A percentile compares a stretch with the other conserved stretches of the same genome.
phyloP scores from a whole-genome alignment of 2,113 vertebrate species.

The Spheniscus mendiculus region DNA sequence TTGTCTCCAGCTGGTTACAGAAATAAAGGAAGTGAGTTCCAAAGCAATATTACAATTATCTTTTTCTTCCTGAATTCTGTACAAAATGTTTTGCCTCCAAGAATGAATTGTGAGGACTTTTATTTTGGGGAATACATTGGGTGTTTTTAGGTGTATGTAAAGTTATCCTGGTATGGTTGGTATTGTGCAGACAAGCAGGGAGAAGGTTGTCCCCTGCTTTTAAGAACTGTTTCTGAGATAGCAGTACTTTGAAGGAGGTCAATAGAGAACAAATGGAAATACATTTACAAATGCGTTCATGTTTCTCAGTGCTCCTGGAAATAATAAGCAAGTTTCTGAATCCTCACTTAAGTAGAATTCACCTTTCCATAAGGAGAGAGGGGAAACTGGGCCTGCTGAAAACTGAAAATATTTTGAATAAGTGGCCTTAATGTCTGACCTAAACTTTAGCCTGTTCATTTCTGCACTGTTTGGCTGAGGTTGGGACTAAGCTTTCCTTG shows the following conservation, averaged over 20 bases:
- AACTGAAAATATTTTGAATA: not conserved
- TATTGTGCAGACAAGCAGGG: not conserved
- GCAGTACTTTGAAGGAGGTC: not conserved
- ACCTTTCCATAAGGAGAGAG: not conserved
- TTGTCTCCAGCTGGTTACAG: not conserved
- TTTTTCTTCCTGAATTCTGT: not conserved
- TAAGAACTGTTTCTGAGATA: not conserved
- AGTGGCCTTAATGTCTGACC: not conserved
- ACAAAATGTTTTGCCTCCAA: not conserved
- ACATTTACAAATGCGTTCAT: not conserved
- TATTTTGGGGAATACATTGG: not conserved
- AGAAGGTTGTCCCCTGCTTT: not conserved
- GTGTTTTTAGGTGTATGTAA: not conserved
- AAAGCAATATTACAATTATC: not conserved
- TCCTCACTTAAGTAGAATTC: not conserved
- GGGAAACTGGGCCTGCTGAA: not conserved
- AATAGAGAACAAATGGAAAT: not conserved
- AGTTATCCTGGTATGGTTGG: not conserved
- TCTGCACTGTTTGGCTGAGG: not conserved
- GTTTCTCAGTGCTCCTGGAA: not conserved
- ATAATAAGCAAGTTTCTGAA: not conserved
- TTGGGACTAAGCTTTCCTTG: not conserved
- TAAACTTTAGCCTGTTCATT: constrained; percentile 28
- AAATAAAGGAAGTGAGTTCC: not conserved
- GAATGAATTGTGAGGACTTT: not conserved